Percentiles rank a stretch among this genome's conserved stretches.
Conservation (phyloP, 2,888 invertebrate genomes). For the Eurois occulta region DNA sequence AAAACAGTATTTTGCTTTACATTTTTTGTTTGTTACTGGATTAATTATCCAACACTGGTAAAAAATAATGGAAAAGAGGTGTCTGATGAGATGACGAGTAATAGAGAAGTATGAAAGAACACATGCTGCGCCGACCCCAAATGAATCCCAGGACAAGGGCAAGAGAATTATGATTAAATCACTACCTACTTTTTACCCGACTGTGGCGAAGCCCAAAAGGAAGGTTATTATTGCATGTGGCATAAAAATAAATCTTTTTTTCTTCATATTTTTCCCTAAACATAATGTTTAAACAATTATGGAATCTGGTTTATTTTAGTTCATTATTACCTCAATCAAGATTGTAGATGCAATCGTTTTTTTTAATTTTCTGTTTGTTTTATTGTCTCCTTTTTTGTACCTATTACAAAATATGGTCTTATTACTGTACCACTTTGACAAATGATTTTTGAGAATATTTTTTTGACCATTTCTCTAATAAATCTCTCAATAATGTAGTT, state of each 20-base stretch:
- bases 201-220: no score
- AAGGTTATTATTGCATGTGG: background rate
- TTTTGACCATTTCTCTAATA: constrained; percentile 4
- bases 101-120: no score
- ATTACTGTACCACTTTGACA: constrained; percentile 9
- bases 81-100: no score
- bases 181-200: background rate
- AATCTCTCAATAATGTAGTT: background rate
- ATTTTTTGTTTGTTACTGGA: background rate
- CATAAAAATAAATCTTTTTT: background rate
- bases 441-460: constrained; percentile 23
- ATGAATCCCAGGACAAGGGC: no score
- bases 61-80: background rate
- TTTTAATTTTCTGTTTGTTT: constrained; percentile 1
- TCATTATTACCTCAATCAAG: constrained; percentile 51
- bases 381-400: background rate
- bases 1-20: background rate
- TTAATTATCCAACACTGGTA: background rate
- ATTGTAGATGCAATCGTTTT: constrained; percentile 47
- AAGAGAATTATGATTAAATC: no score
- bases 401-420: background rate
- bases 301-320: constrained; percentile 58
- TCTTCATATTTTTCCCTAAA: constrained; percentile 5
- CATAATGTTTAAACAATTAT: constrained; percentile 51
- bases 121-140: no score